Conservation (phyloP, 2,888 invertebrate species). For the Carabus problematicus region DNA sequence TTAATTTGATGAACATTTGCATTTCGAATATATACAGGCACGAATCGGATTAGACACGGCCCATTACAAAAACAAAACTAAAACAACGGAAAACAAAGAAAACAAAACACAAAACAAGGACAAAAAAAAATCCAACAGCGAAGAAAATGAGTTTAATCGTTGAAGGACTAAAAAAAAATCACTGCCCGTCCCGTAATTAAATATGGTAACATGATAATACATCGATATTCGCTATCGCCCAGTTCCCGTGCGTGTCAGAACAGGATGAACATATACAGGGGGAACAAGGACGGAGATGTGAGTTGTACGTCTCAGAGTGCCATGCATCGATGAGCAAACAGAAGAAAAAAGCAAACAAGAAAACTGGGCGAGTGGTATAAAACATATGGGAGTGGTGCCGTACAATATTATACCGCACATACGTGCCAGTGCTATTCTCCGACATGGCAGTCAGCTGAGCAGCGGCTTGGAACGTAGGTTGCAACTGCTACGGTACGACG, state of each 20-base stretch:
- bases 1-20: constrained; percentile 15
- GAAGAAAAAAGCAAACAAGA: constrained; percentile 4
- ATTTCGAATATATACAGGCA: neutral
- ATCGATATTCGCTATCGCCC: constrained; percentile 9
- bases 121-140: neutral
- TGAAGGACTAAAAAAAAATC: constrained; percentile 5
- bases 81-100: constrained; percentile 5
- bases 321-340: constrained; percentile 10
- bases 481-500: neutral
- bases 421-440: neutral
- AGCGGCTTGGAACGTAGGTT: neutral
- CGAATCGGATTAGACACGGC: constrained; percentile 5
- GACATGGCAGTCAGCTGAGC: neutral
- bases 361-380: constrained; percentile 16
- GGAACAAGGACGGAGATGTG: neutral
- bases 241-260: neutral
- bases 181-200: constrained; percentile 1
- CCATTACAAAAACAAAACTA: constrained; percentile 1
- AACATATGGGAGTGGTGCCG: constrained; percentile 14
- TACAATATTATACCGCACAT: constrained; percentile 1
- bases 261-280: no score
- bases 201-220: constrained; percentile 17
- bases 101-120: neutral
- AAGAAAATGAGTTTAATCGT: constrained; percentile 18
- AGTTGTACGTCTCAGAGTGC: constrained; percentile 7